Percentiles rank a stretch among this genome's conserved stretches.
Conservation (phyloP, 1,140 invertebrate genomes). For the Brachionus rotundiformis region DNA sequence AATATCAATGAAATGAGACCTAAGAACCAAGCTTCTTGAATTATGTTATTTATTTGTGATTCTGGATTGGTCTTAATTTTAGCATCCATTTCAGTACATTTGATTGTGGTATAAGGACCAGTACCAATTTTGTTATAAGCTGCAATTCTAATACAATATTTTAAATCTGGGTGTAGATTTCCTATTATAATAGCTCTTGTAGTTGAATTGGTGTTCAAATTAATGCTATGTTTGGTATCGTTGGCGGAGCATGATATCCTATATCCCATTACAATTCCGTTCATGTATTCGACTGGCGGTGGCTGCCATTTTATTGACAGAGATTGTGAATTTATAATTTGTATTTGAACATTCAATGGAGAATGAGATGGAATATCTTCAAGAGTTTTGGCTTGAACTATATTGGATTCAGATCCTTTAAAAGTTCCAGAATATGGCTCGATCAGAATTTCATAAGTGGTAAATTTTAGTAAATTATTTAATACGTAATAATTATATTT, state of each 20-base stretch:
- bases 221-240: background rate
- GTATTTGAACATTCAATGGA: background rate
- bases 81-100: background rate
- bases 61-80: background rate
- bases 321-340: background rate
- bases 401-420: background rate
- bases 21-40: background rate
- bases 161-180: background rate
- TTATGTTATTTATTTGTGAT: background rate
- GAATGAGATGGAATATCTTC: background rate
- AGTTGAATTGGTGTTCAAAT: slow-evolving; percentile 32
- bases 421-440: background rate
- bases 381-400: background rate
- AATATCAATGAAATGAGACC: background rate
- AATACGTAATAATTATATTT: background rate
- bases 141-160: slow-evolving; percentile 28
- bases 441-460: slow-evolving; percentile 41
- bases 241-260: background rate
- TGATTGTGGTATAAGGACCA: background rate
- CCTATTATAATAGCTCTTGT: background rate
- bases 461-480: slow-evolving; percentile 20
- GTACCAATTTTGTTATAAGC: slow-evolving; percentile 9
- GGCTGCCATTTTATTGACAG: slow-evolving; percentile 41
- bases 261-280: slow-evolving; percentile 17
- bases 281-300: background rate